These are phyloP conservation scores for Dendrolimus pini DNA, from an alignment of 2,888 invertebrate species.

Conservation along the genomic window DNA sequence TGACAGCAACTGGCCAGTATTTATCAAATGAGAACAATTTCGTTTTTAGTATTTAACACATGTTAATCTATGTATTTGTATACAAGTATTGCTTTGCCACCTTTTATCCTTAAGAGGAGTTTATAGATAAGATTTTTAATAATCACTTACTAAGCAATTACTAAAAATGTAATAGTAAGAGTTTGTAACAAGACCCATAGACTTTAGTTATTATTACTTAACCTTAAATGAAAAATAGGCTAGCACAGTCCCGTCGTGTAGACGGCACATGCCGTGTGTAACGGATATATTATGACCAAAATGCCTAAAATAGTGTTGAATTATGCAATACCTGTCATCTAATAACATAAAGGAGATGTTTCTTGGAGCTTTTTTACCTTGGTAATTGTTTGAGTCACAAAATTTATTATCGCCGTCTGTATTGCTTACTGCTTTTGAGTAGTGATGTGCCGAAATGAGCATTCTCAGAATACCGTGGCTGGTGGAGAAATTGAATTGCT, in stretches of 20 bases:
- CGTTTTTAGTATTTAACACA: too few relatives aligned
- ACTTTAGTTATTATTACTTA: too few relatives aligned
- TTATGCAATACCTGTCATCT: background rate
- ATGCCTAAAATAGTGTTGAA: background rate
- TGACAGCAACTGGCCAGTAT: too few relatives aligned
- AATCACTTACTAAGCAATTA: too few relatives aligned
- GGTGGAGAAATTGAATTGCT: background rate
- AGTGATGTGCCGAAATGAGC: conserved; percentile 11
- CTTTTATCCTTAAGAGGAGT: too few relatives aligned
- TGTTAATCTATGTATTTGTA: too few relatives aligned
- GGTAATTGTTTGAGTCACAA: conserved; percentile 12
- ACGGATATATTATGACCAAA: background rate
- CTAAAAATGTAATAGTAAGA: too few relatives aligned
- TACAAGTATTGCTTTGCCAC: too few relatives aligned
- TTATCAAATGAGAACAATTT: too few relatives aligned
- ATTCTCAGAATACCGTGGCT: background rate
- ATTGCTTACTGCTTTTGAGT: conserved; percentile 19
- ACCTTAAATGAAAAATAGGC: background rate
- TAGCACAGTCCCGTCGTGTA: background rate
- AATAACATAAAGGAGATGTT: background rate
- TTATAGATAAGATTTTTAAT: too few relatives aligned
- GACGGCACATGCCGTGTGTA: background rate
- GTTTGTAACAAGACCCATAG: too few relatives aligned
- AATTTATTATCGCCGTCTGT: conserved; percentile 21
- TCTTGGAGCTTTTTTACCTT: background rate